Evolutionary conservation across 2,113 vertebrate genomes (phyloP), one percentile per base, ranked within the genome.

Genomic region (Chloroceryle aenea): DNA sequence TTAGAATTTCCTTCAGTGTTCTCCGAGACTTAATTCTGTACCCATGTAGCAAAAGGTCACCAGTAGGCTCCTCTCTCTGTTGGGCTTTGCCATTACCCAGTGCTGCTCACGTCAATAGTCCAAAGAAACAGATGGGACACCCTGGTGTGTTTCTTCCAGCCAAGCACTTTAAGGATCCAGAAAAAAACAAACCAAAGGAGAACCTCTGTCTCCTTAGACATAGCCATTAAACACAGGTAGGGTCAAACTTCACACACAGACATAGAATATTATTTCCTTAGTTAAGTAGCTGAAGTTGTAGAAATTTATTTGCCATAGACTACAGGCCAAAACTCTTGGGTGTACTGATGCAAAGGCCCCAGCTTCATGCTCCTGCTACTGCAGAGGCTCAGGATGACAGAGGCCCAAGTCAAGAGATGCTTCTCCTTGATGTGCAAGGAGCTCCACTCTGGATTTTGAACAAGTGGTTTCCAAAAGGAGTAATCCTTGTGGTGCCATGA

Each of bases 341-440:
- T 61, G 15, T 36, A 8, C 27, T 2, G 0, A 12, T 9, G 9
- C 11, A 85, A 72, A 88, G 27, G 64, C 12, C 9, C 9, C 19
- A 66, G 18, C 25, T 19, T 2, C 0, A 7, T 34, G 26, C 4
- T 69, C 3, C 53, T 56, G 52, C 25, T 0, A 0, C 79, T 50
- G 30, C 3, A 1, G 21, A 52, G 18, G 53, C 13, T 64, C 40
- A 52, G 29, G 30, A 30, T 53, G 27, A 48, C 6, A 67, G 55
- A 75, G 26, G 4, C 20, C 43, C 32, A 17, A 82, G 34, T 40
- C 0, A 1, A 68, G 34, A 69, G 10, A 9, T 58, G 21, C 21
- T 66, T 42, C 38, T 88, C 10, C 43, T 68, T 2, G 3, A 21
- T 42, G 36, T 74, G 30, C 1, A 5, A 89, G 19, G 21, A 36